Base-by-base conservation (phyloP, 1,140 invertebrate genomes). In the Mercenaria mercenaria region DNA sequence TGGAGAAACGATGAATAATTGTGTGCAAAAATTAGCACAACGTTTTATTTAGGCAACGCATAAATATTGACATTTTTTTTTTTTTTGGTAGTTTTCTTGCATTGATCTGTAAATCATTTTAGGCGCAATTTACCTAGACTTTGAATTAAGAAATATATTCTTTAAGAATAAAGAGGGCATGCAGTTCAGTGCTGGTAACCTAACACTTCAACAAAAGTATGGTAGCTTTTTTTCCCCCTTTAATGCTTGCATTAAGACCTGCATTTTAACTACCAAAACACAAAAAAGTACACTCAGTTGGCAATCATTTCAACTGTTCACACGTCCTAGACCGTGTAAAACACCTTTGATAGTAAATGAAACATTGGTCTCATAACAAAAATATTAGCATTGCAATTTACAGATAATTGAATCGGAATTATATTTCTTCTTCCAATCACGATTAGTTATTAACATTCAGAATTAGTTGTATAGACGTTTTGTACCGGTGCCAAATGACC, bases 401-500 rank as follows among this genome's bases (percentile, higher is more conserved):
- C 50, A 37, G 50, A 52, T 79, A 79, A 79, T 52, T 52, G 76
- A 59, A 37, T 29, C 37, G 43, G 43, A 50, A 79, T 79, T 52
- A 37, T 79, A 50, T 50, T 32, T 41, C 67, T 72, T 18, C 67
- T 41, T 15, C 34, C 67, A 20, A 72, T 39, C 67, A 41, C 11
- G 13, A 72, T 72, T 47, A 8, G 43, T 47, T 47, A 47, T 47
- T 47, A 47, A 47, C 43, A 47, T 47, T 47, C 43, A 47, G 43
- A 47, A 47, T 47, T 47, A 47, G 43, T 47, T 47, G 43, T 77
- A 77, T 50, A 77, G 29, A 77, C 74, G 43, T 52, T 47, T 79
- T 79, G 76, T 79, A 23, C 29, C 26, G 8, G n/a, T 79, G 76
- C 76, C 76, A 79, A 79, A 52, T 77, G 74, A 52, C 41, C 74